These are phyloP conservation scores for Chionis minor DNA, from an alignment of 2,113 vertebrate species.

Conservation along the genomic window DNA sequence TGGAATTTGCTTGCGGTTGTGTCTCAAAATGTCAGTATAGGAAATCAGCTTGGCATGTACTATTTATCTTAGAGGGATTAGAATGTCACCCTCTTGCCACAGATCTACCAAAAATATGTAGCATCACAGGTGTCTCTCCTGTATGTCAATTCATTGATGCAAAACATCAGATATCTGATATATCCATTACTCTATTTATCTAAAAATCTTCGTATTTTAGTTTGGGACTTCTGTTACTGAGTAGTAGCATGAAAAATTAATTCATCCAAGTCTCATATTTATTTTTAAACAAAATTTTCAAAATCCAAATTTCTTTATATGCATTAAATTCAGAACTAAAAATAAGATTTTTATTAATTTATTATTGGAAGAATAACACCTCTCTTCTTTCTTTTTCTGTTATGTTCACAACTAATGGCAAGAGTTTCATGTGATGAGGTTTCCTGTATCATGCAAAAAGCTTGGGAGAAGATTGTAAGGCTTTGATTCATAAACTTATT, in stretches of 20 bases:
- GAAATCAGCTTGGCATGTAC: not conserved
- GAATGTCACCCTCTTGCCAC: not conserved
- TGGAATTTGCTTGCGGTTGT: not conserved
- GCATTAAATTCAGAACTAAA: not conserved
- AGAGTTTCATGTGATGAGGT: not conserved
- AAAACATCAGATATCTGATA: not conserved
- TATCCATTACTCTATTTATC: not conserved
- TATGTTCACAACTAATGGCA: not conserved
- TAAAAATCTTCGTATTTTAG: not conserved
- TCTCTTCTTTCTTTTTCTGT: not conserved
- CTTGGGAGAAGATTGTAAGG: not conserved
- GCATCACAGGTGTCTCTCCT: not conserved
- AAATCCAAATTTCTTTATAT: not conserved
- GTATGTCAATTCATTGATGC: not conserved
- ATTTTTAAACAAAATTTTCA: not conserved
- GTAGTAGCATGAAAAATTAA: not conserved
- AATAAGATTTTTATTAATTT: not conserved
- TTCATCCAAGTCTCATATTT: not conserved
- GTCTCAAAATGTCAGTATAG: not conserved
- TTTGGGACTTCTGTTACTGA: not conserved
- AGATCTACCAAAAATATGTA: not conserved
- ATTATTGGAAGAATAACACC: not conserved
- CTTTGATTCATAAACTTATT: slow-evolving; percentile 44
- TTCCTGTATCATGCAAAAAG: not conserved
- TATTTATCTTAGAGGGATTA: not conserved